Evolutionary conservation across 2,797 vertebrate species (phyloP), one percentile per base, ranked within the genome.

Genomic region (Acrocephalus scirpaceus): DNA sequence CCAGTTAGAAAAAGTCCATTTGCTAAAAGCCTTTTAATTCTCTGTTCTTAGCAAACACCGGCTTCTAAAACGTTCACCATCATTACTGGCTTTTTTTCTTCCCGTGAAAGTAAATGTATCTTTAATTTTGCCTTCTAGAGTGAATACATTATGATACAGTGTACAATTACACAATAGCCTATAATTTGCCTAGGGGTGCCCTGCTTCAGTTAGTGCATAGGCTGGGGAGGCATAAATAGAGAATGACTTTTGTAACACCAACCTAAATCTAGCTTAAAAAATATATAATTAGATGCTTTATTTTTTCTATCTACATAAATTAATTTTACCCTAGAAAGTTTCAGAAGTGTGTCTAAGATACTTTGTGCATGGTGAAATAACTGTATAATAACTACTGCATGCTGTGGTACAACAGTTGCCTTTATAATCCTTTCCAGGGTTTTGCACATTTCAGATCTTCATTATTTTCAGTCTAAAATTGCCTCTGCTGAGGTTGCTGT

Each of bases 1-100:
- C 54, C 60, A 73, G 76, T 83, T 57, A 80, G 65, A 80, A 81
- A 86, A 86, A 67, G 40, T 60, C 45, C 22, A 16, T 83, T 87
- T 77, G 34, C 75, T 94, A 86, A 96, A 92, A 91, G 90, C 54
- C 80, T 81, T 95, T 88, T 92, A 91, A 77, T 88, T 90, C 58
- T 78, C 79, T 75, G 56, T 84, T 92, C 91, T 91, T 92, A 81
- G 75, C 16, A 83, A 84, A 84, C 88, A 67, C 17, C 36, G 72
- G 40, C 66, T 90, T 91, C 69, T 90, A 50, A 95, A 96, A 77
- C 38, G 47, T 67, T 95, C 60, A 42, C 71, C 53, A 23, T 91
- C 45, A 45, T 91, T 92, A 95, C 56, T 71, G 77, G 48, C 64
- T 87, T 91, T 96, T 96, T 86, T 96, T 77, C n/a, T 90, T 94